Evolutionary conservation across 2,113 vertebrate genomes (phyloP), one percentile per base, ranked within the genome.

Genomic region (Colaptes auratus): DNA sequence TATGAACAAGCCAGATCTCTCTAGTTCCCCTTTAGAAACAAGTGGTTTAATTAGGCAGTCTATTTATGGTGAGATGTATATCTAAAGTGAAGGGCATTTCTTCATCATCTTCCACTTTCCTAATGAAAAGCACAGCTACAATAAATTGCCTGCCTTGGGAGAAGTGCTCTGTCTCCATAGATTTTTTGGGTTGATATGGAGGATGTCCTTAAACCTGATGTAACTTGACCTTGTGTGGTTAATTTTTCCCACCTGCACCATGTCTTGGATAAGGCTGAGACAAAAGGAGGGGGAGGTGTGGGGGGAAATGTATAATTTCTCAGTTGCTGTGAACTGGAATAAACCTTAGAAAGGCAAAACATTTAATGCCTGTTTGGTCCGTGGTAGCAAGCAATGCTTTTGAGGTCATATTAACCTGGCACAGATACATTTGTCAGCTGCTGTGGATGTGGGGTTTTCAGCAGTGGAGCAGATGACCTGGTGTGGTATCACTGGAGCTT

Each of bases 11-110:
- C 42, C 44, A 56, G 71, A 77, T 85, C 53, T 64, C 76, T 91
- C 59, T 15, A 87, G 66, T 66, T 88, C 33, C 55, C 24, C 73
- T 94, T 96, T 81, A 81, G 86, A 90, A 94, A 56, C 55, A 80
- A 93, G 70, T 33, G 33, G 33, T 91, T 93, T 81, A 91, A 76
- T 81, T 67, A 89, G 67, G 84, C 46, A 87, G 55, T 61, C 52
- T 91, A 6, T 82, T 93, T 82, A 73, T 73, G 63, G 86, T 44
- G 71, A 96, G 91, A 91, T 88, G 66, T 30, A 12, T 95, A 80
- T 90, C 86, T 94, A 53, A 86, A 80, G 50, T 23, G 65, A 89
- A 88, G 86, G 79, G 63, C 61, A 81, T 91, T 88, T 95, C 86
- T 93, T 59, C 55, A 85, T 64, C 80, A 33, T 86, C 66, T 93